Evolutionary conservation across 1,140 invertebrate genomes (phyloP), one percentile per base, ranked within the genome.

Genomic region (Platorchestia sp.): DNA sequence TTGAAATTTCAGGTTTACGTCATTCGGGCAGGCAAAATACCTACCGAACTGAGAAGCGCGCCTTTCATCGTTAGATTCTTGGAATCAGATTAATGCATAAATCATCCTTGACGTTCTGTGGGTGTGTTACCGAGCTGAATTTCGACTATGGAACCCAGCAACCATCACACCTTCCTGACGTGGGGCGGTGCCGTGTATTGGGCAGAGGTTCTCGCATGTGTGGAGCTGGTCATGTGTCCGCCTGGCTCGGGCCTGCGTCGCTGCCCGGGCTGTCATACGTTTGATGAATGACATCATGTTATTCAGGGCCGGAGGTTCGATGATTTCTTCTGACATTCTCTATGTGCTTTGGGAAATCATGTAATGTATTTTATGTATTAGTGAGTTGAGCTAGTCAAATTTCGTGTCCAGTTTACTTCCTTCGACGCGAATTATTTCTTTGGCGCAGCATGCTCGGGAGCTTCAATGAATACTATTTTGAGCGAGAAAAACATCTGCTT

Each of bases 21-120:
- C 3, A 36, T 44, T 7, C 36, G 22, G 43, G 41, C 45, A 22
- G 41, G 22, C 40, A 93, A 93, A 93, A 93, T 47, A 0, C 44
- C 91, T 47, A 0, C 91, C 7, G 0, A 16, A 3, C 27, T 75
- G 7, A 44, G 91, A 36, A 93, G 45, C 91, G 43, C 40, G 91
- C 43, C 91, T 93, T 45, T 93, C 91, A 93, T 93, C 91, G 22
- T 40, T 47, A 40, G 40, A 6, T 10, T 45, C 47, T 47, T 45
- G 45, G 91, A 19, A 42, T 44, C 44, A 47, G 91, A 93, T 93
- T 93, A 93, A 93, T 93, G 91, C 91, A 90, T 90, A 90, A 90
- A 90, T 90, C 87, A 90, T 90, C 41, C 87, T 45, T 42, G 10
- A 14, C 87, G 87, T 75, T 75, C 87, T 22, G 19, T 90, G 44